These are phyloP conservation scores for Drosophila testacea DNA, from an alignment of 2,888 invertebrate genomes.

Conservation along the genomic window DNA sequence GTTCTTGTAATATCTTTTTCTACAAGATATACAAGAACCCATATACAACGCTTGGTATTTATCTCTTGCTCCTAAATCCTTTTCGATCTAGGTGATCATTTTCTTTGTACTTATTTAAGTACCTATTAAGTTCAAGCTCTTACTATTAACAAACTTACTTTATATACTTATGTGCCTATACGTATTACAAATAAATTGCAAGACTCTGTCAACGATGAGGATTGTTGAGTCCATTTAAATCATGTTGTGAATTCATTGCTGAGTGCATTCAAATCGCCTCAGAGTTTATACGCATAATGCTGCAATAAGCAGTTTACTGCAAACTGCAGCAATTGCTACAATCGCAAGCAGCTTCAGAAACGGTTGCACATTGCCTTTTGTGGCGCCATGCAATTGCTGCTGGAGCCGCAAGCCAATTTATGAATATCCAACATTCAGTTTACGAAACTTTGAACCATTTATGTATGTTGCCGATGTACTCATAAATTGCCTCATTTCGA, in stretches of 20 bases:
- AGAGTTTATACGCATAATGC: conserved; percentile 29
- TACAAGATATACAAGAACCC: too few relatives aligned
- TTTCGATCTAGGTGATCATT: too few relatives aligned
- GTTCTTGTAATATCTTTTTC: too few relatives aligned
- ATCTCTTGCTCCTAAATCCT: too few relatives aligned
- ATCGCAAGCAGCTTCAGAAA: conserved; percentile 15
- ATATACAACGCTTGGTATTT: too few relatives aligned
- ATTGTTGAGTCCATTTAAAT: conserved; percentile 10
- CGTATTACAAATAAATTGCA: not conserved
- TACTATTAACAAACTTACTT: too few relatives aligned
- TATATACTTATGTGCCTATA: too few relatives aligned
- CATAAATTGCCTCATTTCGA: not conserved
- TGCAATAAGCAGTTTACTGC: conserved; percentile 39
- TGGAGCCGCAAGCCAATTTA: conserved; percentile 34
- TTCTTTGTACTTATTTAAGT: too few relatives aligned
- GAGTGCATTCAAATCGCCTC: conserved; percentile 25
- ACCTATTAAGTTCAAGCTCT: too few relatives aligned
- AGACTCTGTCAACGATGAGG: not conserved
- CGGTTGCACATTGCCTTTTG: conserved; percentile 19
- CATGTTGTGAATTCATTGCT: conserved; percentile 18
- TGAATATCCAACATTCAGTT: conserved; percentile 23
- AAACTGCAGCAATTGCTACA: conserved; percentile 38
- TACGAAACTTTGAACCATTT: conserved; percentile 19
- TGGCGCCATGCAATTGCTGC: not conserved
- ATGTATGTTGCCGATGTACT: conserved; percentile 14